Percentiles rank a stretch among this genome's conserved stretches.
Conservation (phyloP, 2,113 vertebrate genomes). For the Paraplagusia blochii region DNA sequence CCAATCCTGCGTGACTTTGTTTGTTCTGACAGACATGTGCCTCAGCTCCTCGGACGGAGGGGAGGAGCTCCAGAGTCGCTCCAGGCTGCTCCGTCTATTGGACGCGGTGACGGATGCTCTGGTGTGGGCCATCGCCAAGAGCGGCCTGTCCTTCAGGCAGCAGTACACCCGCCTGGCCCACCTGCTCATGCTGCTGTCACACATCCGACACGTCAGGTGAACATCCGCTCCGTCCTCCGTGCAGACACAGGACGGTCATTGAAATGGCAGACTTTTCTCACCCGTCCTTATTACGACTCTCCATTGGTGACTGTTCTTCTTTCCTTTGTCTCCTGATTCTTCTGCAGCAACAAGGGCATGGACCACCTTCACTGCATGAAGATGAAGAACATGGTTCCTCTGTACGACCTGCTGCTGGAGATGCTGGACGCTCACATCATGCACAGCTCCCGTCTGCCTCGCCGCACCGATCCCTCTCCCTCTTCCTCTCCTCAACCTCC, state of each 20-base stretch:
- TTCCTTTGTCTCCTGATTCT: background rate
- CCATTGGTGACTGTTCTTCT: too few species aligned
- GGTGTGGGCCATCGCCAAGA: conserved; percentile 92
- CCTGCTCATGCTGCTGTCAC: conserved; percentile 93
- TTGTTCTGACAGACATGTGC: conserved; percentile 80
- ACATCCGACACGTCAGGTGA: conserved; percentile 90
- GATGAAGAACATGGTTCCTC: conserved; percentile 92
- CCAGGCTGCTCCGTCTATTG: conserved; percentile 83
- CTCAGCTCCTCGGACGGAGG: conserved; percentile 72
- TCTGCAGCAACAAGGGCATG: conserved; percentile 96
- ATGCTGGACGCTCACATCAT: conserved; percentile 95
- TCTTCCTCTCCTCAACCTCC: background rate
- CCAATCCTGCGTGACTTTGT: too few species aligned
- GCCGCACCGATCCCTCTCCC: background rate
- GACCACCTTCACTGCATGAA: conserved; percentile 98
- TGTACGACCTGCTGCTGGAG: conserved; percentile 94
- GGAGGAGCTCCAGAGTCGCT: conserved; percentile 84
- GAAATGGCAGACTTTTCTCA: too few species aligned
- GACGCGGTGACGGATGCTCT: conserved; percentile 88
- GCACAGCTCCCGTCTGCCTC: conserved; percentile 72
- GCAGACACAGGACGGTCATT: too few species aligned
- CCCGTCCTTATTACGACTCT: too few species aligned
- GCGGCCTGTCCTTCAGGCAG: conserved; percentile 83
- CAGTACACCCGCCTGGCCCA: conserved; percentile 91
- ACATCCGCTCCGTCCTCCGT: too few species aligned